Conservation (phyloP, 2,888 invertebrate species). For the Caenorhabditis doughertyi region DNA sequence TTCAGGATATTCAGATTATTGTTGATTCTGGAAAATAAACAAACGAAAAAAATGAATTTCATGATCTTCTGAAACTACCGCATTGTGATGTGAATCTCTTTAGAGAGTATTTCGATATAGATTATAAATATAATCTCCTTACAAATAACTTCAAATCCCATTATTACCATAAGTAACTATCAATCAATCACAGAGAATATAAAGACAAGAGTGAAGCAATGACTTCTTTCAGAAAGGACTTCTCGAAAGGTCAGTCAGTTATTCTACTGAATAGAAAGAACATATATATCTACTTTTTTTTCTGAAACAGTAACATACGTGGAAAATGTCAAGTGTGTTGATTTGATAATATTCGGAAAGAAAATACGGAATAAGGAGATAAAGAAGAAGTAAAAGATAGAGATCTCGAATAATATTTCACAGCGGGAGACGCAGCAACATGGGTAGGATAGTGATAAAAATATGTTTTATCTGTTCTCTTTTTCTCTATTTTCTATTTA, state of each 20-base stretch:
- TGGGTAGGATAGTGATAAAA: slow-evolving; percentile 30
- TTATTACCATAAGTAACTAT: too few species aligned
- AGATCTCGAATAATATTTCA: slow-evolving; percentile 36
- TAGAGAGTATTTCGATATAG: too few species aligned
- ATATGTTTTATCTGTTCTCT: slow-evolving; percentile 40
- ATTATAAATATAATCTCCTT: too few species aligned
- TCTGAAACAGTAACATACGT: slow-evolving; percentile 6
- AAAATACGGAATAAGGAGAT: neutral
- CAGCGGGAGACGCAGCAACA: slow-evolving; percentile 47
- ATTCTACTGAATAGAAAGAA: neutral
- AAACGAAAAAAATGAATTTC: too few species aligned
- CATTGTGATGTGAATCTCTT: too few species aligned
- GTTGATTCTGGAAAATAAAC: neutral
- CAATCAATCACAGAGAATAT: too few species aligned
- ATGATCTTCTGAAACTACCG: too few species aligned
- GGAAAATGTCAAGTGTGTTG: neutral
- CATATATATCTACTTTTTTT: neutral
- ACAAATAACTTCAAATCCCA: too few species aligned
- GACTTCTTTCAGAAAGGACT: neutral
- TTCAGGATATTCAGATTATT: neutral
- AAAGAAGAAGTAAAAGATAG: slow-evolving; percentile 9
- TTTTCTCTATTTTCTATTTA: slow-evolving; percentile 2
- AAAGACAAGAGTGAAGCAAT: too few species aligned
- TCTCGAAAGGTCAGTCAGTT: neutral
- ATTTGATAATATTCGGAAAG: slow-evolving; percentile 42